A percentile compares a stretch with the other conserved stretches of the same genome.
Evolutionary conservation across 2,888 invertebrate species (phyloP).

Genomic region (Chrysotoxum bicinctum): DNA sequence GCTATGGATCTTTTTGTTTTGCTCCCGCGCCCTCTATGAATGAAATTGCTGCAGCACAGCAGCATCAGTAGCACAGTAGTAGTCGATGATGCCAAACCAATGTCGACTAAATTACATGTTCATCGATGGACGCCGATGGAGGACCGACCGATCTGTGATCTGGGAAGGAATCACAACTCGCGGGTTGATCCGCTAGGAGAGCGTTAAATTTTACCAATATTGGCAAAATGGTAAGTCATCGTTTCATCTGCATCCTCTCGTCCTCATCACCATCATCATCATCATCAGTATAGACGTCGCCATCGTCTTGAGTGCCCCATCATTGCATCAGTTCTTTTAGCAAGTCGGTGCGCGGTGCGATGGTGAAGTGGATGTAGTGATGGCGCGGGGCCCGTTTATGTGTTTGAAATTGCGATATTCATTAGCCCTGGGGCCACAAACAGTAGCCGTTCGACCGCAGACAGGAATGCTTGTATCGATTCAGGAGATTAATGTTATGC

Average conservation of each 20-base stretch:
- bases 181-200: slow-evolving; percentile 16
- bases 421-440: slow-evolving; percentile 71
- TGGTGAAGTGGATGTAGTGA: background rate
- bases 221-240: slow-evolving; percentile 71
- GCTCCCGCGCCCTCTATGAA: slow-evolving; percentile 68
- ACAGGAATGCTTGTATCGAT: slow-evolving; percentile 73
- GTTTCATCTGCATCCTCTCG: slow-evolving; percentile 60
- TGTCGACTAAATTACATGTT: slow-evolving; percentile 72
- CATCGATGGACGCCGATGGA: slow-evolving; percentile 52
- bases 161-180: background rate
- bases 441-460: slow-evolving; percentile 71
- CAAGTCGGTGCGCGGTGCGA: background rate
- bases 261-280: slow-evolving; percentile 54
- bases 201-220: slow-evolving; percentile 71
- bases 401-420: slow-evolving; percentile 73
- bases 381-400: slow-evolving; percentile 65
- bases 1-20: slow-evolving; percentile 42
- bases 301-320: slow-evolving; percentile 31
- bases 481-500: slow-evolving; percentile 73
- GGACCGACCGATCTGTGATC: slow-evolving; percentile 23
- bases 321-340: slow-evolving; percentile 6
- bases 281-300: slow-evolving; percentile 32
- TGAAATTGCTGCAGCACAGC: slow-evolving; percentile 53
- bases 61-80: slow-evolving; percentile 41
- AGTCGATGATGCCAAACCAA: slow-evolving; percentile 35